Conservation (phyloP, 2,797 vertebrate genomes). For the Neosilurus mollespiculum region DNA sequence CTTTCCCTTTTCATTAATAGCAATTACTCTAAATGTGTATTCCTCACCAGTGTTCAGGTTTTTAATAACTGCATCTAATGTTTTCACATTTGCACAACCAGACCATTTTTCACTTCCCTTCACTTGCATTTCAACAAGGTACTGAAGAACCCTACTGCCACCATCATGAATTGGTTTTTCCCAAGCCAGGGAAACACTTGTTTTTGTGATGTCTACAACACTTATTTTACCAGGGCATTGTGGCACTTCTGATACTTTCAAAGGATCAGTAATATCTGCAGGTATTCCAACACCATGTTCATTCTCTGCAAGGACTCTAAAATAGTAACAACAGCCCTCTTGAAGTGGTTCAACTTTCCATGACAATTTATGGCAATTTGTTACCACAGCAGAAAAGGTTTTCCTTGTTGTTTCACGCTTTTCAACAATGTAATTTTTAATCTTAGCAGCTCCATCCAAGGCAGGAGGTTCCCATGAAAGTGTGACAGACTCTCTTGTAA, state of each 20-base stretch:
- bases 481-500: constrained; percentile 93
- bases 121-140: constrained; percentile 93
- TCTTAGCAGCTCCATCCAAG: constrained; percentile 93
- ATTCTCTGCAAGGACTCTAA: constrained; percentile 93
- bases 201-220: constrained; percentile 93
- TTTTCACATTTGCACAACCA: constrained; percentile 88
- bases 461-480: constrained; percentile 91
- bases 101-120: constrained; percentile 95
- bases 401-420: constrained; percentile 98
- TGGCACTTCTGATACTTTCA: constrained; percentile 97
- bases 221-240: constrained; percentile 91
- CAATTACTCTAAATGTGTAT: constrained; percentile 93
- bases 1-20: constrained; percentile 96
- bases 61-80: constrained; percentile 84
- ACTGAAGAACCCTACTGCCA: constrained; percentile 93
- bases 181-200: constrained; percentile 93
- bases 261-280: constrained; percentile 82
- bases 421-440: constrained; percentile 96
- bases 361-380: constrained; percentile 91
- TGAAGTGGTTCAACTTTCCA: constrained; percentile 95
- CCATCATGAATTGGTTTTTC: constrained; percentile 95
- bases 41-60: constrained; percentile 92
- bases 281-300: constrained; percentile 91
- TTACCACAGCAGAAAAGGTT: constrained; percentile 91
- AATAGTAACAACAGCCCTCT: constrained; percentile 96